A percentile compares a stretch with the other conserved stretches of the same genome.
phyloP scores from a whole-genome alignment of 2,113 vertebrate genomes.

The Camelus bactrianus region DNA sequence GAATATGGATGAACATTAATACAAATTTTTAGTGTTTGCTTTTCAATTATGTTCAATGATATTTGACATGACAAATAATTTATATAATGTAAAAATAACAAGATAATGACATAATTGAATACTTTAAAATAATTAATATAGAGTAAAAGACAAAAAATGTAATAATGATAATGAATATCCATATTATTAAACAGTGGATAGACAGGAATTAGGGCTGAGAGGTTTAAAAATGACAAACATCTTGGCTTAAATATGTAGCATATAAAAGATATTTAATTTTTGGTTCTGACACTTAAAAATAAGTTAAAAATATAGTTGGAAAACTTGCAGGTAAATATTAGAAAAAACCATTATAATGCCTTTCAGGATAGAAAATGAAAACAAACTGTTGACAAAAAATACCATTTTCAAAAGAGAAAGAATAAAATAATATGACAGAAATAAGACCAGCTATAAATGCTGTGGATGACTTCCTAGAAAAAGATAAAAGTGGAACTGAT shows the following conservation, averaged over 20 bases:
- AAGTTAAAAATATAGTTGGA: not conserved
- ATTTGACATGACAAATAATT: not conserved
- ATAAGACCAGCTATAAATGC: not conserved
- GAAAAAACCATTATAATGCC: not conserved
- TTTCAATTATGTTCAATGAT: not conserved
- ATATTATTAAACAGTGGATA: not conserved
- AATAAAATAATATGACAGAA: not conserved
- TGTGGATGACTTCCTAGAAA: not conserved
- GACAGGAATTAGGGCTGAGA: not conserved
- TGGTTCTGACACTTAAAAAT: not conserved
- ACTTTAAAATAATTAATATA: not conserved
- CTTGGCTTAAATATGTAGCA: not conserved
- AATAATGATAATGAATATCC: not conserved
- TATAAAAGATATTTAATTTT: not conserved
- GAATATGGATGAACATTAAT: not conserved
- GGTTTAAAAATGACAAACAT: not conserved
- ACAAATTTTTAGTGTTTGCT: not conserved
- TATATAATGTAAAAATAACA: not conserved
- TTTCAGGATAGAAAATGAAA: not conserved
- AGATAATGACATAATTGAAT: not conserved
- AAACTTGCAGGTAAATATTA: not conserved
- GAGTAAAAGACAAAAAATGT: not conserved
- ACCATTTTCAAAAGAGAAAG: not conserved
- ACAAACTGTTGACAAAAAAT: not conserved
- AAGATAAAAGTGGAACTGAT: not conserved